These are phyloP conservation scores for Hypomesus transpacificus DNA, from an alignment of 2,113 vertebrate species.

Conservation along the genomic window DNA sequence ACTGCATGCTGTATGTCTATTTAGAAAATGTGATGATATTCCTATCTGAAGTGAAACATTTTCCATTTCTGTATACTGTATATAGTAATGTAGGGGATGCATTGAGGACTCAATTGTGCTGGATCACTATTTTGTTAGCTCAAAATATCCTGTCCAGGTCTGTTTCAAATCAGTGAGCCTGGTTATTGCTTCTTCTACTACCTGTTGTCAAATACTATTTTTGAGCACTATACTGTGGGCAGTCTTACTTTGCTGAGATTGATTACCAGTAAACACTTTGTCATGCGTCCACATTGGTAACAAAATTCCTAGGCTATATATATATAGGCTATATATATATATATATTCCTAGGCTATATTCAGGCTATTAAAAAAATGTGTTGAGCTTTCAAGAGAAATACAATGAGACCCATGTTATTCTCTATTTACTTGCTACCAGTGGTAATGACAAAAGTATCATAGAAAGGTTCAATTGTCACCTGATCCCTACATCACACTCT, in stretches of 20 bases:
- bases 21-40: no score
- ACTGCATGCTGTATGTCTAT: no score
- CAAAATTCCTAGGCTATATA: no score
- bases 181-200: constrained; percentile 52
- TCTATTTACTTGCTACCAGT: no score
- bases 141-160: constrained; percentile 56
- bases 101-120: constrained; percentile 42
- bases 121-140: constrained; percentile 40
- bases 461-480: no score
- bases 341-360: no score
- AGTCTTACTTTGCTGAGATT: constrained; percentile 35
- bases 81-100: constrained; percentile 1
- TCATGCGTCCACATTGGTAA: constrained; percentile 10
- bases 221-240: constrained; percentile 30
- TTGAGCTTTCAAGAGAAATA: no score
- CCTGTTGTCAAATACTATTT: constrained; percentile 34
- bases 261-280: constrained; percentile 41
- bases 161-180: constrained; percentile 61
- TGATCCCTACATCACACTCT: no score
- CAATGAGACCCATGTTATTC: no score
- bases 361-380: neutral
- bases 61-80: neutral
- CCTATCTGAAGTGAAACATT: no score
- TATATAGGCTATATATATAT: no score
- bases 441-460: no score